Evolutionary conservation across 2,113 vertebrate species (phyloP), one percentile per base, ranked within the genome.

Genomic region (Sardina pilchardus): DNA sequence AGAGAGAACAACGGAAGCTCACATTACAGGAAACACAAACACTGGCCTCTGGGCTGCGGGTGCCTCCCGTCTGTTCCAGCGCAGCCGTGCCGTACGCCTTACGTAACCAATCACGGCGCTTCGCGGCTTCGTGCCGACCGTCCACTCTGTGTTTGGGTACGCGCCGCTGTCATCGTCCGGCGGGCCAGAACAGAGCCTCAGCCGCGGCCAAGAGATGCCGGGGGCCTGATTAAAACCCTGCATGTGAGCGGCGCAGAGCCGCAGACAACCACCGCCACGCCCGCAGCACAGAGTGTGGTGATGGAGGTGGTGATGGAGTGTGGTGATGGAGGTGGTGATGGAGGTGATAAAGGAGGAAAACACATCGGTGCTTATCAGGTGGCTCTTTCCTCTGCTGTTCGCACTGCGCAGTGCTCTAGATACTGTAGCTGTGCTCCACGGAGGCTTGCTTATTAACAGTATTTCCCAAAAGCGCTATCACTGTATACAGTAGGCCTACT

Each of bases 11-110:
- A 93, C 89, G 88, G 93, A 95, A 94, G 90, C 94, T 95, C 94
- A 90, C 91, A 95, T 95, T 95, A 95, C 95, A 95, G 94, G 95
- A 95, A 95, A 94, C 91, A 91, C 94, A 95, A 95, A 95, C 92
- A 94, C 90, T 86, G 89, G 86, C 91, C 93, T 90, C 93, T 88
- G 85, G 93, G 85, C 88, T 90, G 86, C 89, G 84, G n/a, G n/a
- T 56, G n/a, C 83, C 88, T 78, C 81, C 56, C 78, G 39, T 81
- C 88, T 88, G 88, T 90, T 30, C 63, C n/a, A 30, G 63, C 88
- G 39, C 39, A 42, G n/a, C 39, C 4, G 39, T 42, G 81, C 84
- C n/a, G n/a, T n/a, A n/a, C n/a, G n/a, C 86, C 90, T 93, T 93
- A 93, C 88, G 91, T 91, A 93, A 93, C 93, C 91, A 92, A 93